A percentile compares a stretch with the other conserved stretches of the same genome.
These are phyloP conservation scores for Euclidia mi DNA, from an alignment of 2,888 invertebrate species.

Conservation along the genomic window DNA sequence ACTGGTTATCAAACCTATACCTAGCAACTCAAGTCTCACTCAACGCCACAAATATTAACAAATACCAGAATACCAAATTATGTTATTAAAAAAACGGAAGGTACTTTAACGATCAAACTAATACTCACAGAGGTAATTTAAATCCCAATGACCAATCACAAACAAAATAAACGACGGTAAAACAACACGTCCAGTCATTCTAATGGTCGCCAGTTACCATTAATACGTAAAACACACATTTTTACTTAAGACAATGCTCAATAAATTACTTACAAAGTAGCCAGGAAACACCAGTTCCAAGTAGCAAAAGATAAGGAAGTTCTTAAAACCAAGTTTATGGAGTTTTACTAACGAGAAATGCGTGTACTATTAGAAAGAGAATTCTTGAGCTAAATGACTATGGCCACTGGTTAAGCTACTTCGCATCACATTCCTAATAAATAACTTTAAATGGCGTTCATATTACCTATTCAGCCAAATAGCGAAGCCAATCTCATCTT, in stretches of 20 bases:
- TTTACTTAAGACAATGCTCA: constrained; percentile 20
- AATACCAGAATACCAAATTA: no score
- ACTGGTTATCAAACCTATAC: no score
- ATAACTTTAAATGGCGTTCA: no score
- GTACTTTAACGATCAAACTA: no score
- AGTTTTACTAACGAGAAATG: constrained; percentile 30
- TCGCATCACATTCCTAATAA: background rate
- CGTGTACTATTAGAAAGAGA: constrained; percentile 17
- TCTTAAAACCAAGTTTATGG: constrained; percentile 22
- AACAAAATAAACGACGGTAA: background rate
- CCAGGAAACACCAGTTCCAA: constrained; percentile 1
- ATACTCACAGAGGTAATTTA: background rate
- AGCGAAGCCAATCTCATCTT: no score
- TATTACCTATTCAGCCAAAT: no score
- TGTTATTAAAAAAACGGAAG: background rate
- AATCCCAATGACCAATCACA: background rate
- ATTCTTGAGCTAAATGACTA: background rate
- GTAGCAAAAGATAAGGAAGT: constrained; percentile 13
- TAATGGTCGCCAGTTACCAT: constrained; percentile 4
- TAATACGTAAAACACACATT: constrained; percentile 11
- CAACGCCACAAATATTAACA: no score
- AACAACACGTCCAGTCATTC: constrained; percentile 11
- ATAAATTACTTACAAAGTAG: constrained; percentile 19
- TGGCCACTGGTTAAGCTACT: background rate
- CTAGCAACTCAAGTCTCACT: no score